Evolutionary conservation across 2,797 vertebrate genomes (phyloP), one percentile per base, ranked within the genome.

Genomic region (Esox lucius): DNA sequence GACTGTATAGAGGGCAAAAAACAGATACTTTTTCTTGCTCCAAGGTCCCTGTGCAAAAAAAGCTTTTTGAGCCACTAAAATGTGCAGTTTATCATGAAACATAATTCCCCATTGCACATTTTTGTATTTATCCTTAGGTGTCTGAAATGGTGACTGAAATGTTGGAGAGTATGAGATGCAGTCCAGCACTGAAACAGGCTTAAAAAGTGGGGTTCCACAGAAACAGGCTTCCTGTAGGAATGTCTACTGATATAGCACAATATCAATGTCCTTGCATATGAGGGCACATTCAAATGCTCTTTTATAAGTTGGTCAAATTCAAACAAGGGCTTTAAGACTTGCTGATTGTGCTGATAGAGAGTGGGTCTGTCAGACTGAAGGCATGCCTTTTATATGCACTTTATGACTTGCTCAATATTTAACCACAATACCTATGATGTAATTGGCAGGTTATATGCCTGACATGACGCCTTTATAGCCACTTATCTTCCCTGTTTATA

Each of bases 401-500:
- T 51, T n/a, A 70, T 28, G 3, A 16, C 33, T 62, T 62, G 51
- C 12, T 15, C 53, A 62, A 46, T 1, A n/a, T 17, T 72, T 22
- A 12, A 64, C 15, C 1, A 76, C 48, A 51, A 6, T n/a, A 6
- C 53, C 6, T 53, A 69, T 78, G 78, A 86, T 75, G 65, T 83
- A 81, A 83, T 33, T 75, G 5, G 72, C 39, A 35, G 83, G 87
- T 85, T 86, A 82, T 86, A 1, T 1, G 39, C 11, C 74, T 0
- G 26, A 5, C 35, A 48, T 65, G 42, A 24, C 19, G 15, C 11
- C 28, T 64, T 64, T 33, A 65, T 49, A 39, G 24, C 16, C n/a
- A 31, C 46, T 71, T 33, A 46, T 48, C 16, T 28, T 16, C 16
- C 0, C 0, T 65, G 61, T 69, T 77, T 75, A 76, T 67, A 26